These are phyloP conservation scores for Rhodinocichla rosea DNA, from an alignment of 2,113 vertebrate genomes.

Conservation along the genomic window DNA sequence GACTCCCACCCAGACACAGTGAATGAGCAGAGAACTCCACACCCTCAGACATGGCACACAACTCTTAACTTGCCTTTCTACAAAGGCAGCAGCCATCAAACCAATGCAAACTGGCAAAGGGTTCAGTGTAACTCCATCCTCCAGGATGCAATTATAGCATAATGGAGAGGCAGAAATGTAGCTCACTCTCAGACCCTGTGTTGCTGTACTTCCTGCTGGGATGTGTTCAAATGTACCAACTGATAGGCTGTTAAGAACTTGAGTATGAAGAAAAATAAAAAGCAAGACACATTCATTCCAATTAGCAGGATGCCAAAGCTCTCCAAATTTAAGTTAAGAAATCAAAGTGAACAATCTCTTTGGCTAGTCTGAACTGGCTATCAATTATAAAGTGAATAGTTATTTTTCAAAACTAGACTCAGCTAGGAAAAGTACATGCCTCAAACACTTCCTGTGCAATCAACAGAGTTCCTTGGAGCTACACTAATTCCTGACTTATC, in stretches of 20 bases:
- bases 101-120: background rate
- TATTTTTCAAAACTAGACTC: background rate
- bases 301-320: background rate
- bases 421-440: background rate
- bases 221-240: background rate
- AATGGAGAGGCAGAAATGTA: background rate
- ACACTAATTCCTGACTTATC: background rate
- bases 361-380: background rate
- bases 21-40: background rate
- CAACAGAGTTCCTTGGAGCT: background rate
- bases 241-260: background rate
- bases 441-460: background rate
- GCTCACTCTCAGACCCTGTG: background rate
- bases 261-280: background rate
- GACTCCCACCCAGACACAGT: background rate
- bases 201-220: background rate
- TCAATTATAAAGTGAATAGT: background rate
- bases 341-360: background rate
- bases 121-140: accelerated
- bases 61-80: background rate
- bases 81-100: background rate
- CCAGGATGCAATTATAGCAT: background rate
- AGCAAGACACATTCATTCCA: background rate
- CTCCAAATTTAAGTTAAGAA: background rate
- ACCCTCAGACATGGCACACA: background rate